Evolutionary conservation across 2,113 vertebrate species (phyloP), one percentile per base, ranked within the genome.

Genomic region (Podiceps cristatus): DNA sequence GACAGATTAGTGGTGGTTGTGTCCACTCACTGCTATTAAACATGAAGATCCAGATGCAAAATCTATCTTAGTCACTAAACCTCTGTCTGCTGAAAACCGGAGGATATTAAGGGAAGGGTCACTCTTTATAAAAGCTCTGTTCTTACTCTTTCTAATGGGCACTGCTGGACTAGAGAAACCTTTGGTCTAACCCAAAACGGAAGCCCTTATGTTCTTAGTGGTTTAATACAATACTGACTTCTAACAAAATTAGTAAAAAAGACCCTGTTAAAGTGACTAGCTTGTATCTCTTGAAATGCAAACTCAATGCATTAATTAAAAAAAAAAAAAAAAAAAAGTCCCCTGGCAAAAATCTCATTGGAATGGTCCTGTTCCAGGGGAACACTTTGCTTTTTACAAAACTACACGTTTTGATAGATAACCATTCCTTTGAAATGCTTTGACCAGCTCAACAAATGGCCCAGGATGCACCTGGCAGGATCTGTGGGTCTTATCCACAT

Each of bases 171-270:
- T 60, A 90, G 74, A 69, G 37, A 95, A 89, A 37, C 28, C 33
- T 92, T 90, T 96, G 69, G 45, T 92, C 49, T 84, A 78, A 68
- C 35, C 40, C 60, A 33, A 87, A 95, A 67, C 0, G 1, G 53
- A 90, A 96, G 9, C n/a, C 80, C 27, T 71, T 66, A 44, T 40
- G 33, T 29, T 75, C 62, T 79, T 50, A 58, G 58, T 37, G 37
- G 18, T 91, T 91, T 79, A 94, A 84, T 42, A 82, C 22, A 84
- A 73, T 56, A 42, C 23, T 68, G 73, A 78, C 66, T 73, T 86
- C 68, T 89, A 94, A 94, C 28, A 88, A 96, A 88, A 86, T 75
- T 81, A 94, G 96, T 89, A 44, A 89, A 88, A 95, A 93, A 74
- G 13, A 62, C 76, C 17, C 28, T 0, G 3, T 49, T 92, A 69